A percentile compares a stretch with the other conserved stretches of the same genome.
Conservation (phyloP, 2,888 invertebrate genomes). For the Sphaerophoria taeniata region DNA sequence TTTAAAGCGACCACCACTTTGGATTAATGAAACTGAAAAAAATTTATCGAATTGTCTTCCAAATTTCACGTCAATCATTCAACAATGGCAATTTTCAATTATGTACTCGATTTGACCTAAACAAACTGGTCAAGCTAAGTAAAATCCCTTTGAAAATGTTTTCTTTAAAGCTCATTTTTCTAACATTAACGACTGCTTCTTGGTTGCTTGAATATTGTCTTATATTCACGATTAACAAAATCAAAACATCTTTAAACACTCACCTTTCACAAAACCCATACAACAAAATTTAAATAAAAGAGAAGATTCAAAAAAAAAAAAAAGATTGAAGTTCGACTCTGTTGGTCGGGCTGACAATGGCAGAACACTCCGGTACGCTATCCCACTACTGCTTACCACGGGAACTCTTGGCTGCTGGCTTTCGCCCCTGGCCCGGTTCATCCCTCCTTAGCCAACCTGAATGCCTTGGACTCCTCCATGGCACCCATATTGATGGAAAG, state of each 20-base stretch:
- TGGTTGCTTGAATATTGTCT: too few species aligned
- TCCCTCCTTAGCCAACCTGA: constrained; percentile 98
- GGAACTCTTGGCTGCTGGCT: constrained; percentile 99
- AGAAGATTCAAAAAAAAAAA: constrained; percentile 38
- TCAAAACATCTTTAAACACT: neutral
- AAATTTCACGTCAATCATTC: too few species aligned
- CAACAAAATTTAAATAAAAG: neutral
- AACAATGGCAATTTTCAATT: too few species aligned
- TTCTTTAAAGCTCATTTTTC: too few species aligned
- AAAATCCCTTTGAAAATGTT: too few species aligned
- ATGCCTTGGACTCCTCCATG: constrained; percentile 91
- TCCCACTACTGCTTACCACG: constrained; percentile 99
- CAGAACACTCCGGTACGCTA: constrained; percentile 95
- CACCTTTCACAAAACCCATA: neutral
- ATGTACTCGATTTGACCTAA: too few species aligned
- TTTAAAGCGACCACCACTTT: too few species aligned
- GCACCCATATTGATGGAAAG: constrained; percentile 97
- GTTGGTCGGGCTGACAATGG: constrained; percentile 69
- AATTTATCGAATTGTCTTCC: too few species aligned
- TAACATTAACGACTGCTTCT: too few species aligned
- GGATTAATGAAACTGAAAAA: too few species aligned
- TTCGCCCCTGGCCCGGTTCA: constrained; percentile 99
- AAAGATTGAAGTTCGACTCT: constrained; percentile 65
- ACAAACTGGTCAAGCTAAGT: too few species aligned
- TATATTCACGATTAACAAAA: neutral